These are phyloP conservation scores for Clavelina lepadiformis DNA, from an alignment of 23 tunicate species.

Conservation along the genomic window DNA sequence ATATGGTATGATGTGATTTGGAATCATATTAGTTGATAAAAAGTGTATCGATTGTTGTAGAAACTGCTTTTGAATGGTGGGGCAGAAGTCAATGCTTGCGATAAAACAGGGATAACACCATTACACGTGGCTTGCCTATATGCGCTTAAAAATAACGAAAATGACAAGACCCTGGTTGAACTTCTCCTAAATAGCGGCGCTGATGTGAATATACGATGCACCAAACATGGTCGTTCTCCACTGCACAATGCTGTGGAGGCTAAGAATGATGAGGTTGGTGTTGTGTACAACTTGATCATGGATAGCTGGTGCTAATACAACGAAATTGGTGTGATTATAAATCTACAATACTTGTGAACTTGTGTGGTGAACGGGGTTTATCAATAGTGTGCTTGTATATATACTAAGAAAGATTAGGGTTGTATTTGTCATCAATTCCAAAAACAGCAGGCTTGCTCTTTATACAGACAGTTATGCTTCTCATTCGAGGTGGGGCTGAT, in stretches of 20 bases:
- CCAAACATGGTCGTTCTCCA: constrained; percentile 36
- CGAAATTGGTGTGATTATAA: too few relatives aligned
- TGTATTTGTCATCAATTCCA: neutral
- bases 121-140: constrained; percentile 49
- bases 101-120: constrained; percentile 23
- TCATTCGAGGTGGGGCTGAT: constrained; percentile 29
- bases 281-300: neutral
- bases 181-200: constrained; percentile 29
- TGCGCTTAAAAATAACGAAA: constrained; percentile 20
- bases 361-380: too few relatives aligned
- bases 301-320: neutral
- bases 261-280: constrained; percentile 25
- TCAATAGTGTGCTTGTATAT: too few relatives aligned
- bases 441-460: neutral
- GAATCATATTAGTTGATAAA: neutral
- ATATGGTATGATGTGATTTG: neutral
- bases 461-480: constrained; percentile 20
- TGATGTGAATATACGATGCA: constrained; percentile 27
- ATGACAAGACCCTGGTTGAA: constrained; percentile 33
- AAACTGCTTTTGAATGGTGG: constrained; percentile 10
- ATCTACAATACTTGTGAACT: too few relatives aligned
- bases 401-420: too few relatives aligned
- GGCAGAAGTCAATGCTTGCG: constrained; percentile 17
- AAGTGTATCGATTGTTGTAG: constrained; percentile 5
- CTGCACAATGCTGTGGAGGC: constrained; percentile 51